phyloP scores from a whole-genome alignment of 1,140 invertebrate genomes.

The Drosophila prosaltans region DNA sequence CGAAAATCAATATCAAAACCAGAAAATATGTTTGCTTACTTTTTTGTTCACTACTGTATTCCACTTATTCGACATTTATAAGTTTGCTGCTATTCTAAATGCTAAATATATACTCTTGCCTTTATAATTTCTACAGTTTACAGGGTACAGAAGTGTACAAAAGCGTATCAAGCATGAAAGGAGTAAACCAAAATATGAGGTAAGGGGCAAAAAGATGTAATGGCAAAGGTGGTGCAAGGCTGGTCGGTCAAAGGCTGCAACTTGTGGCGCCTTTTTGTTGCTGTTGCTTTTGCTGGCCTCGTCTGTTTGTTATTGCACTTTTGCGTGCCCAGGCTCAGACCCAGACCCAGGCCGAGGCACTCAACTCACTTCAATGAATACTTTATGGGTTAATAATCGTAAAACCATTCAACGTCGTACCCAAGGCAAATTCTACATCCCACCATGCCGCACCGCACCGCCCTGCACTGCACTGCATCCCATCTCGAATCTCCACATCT shows the following conservation, averaged over 20 bases:
- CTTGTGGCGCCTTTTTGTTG: constrained; percentile 69
- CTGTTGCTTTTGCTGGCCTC: constrained; percentile 38
- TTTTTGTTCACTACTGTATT: no score
- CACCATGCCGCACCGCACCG: constrained; percentile 12
- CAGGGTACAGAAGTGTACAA: constrained; percentile 18
- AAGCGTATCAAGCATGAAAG: constrained; percentile 65
- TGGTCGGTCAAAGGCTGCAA: constrained; percentile 62
- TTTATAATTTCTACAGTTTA: background rate
- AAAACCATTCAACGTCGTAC: constrained; percentile 76
- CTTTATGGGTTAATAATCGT: constrained; percentile 81
- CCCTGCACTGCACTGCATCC: constrained; percentile 20
- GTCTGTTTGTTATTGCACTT: constrained; percentile 77
- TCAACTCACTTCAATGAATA: constrained; percentile 81
- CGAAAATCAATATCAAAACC: no score
- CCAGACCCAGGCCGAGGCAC: constrained; percentile 45
- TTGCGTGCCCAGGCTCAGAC: constrained; percentile 55
- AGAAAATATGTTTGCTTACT: no score
- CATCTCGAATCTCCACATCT: constrained; percentile 5
- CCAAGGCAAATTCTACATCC: constrained; percentile 31
- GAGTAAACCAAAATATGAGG: background rate
- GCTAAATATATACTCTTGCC: background rate
- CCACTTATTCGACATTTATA: no score
- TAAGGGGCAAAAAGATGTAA: background rate
- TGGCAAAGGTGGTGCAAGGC: background rate
- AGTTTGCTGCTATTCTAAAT: no score